These are phyloP conservation scores for Venturia canescens DNA, from an alignment of 1,140 invertebrate genomes.

Conservation along the genomic window DNA sequence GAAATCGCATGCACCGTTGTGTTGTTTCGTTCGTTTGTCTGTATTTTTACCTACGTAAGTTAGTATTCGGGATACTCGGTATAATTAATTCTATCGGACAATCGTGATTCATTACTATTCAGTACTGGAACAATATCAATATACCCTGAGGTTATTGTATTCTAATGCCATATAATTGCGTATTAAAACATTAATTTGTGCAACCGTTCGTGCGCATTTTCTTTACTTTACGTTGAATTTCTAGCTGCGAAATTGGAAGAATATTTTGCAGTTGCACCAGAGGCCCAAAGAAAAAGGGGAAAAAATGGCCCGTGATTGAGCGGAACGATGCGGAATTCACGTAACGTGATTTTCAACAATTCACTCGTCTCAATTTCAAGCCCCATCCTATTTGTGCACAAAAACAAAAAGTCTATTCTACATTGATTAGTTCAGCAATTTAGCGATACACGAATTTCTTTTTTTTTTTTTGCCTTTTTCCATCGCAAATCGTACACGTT, in stretches of 20 bases:
- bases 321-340: constrained; percentile 14
- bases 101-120: constrained; percentile 35
- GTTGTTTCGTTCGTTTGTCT: too few relatives aligned
- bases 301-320: neutral
- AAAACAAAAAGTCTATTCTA: constrained; percentile 29
- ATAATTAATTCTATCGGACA: constrained; percentile 42
- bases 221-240: neutral
- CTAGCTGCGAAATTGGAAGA: neutral
- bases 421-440: constrained; percentile 22
- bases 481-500: constrained; percentile 8
- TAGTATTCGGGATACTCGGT: constrained; percentile 8
- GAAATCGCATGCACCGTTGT: constrained; percentile 17
- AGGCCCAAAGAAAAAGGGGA: neutral
- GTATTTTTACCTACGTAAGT: constrained; percentile 6
- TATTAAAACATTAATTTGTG: neutral
- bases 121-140: constrained; percentile 28
- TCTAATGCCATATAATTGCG: constrained; percentile 25
- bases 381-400: constrained; percentile 2
- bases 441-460: neutral
- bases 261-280: neutral
- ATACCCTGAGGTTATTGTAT: constrained; percentile 42
- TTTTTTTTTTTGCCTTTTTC: constrained; percentile 15
- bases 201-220: too few relatives aligned
- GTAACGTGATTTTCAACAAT: neutral
- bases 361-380: neutral